Evolutionary conservation across 2,113 vertebrate species (phyloP).

Genomic region (Okapia johnstoni): DNA sequence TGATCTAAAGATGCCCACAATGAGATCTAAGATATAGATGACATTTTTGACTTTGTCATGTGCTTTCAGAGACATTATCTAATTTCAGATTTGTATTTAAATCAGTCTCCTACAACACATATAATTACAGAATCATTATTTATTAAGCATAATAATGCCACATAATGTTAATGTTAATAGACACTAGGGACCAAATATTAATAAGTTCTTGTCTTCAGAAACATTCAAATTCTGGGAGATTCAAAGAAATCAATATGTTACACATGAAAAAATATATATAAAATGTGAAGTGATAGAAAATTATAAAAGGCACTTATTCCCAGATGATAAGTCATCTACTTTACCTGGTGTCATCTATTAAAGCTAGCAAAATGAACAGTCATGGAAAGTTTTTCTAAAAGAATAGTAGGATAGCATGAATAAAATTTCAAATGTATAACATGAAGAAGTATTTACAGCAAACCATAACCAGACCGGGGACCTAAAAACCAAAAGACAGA

Average conservation of each 20-base stretch:
- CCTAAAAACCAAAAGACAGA: neutral
- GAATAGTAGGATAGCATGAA: neutral
- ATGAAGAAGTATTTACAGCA: neutral
- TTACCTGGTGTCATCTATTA: neutral
- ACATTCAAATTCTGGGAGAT: neutral
- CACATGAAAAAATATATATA: neutral
- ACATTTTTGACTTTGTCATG: neutral
- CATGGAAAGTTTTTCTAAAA: neutral
- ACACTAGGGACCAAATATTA: neutral
- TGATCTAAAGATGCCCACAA: neutral
- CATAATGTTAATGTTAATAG: neutral
- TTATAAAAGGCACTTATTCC: neutral
- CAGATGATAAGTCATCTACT: too few relatives aligned
- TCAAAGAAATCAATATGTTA: neutral
- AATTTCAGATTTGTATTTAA: neutral
- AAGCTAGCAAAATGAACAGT: neutral
- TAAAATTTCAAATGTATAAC: neutral
- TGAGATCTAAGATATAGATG: neutral
- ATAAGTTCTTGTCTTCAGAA: neutral
- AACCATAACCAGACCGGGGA: neutral
- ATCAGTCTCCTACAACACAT: neutral
- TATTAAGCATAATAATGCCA: neutral
- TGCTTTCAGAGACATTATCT: neutral
- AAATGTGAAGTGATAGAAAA: neutral
- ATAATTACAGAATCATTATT: neutral